Conservation (phyloP, 92 coral and sea anemone species). For the Siderastrea siderea region DNA sequence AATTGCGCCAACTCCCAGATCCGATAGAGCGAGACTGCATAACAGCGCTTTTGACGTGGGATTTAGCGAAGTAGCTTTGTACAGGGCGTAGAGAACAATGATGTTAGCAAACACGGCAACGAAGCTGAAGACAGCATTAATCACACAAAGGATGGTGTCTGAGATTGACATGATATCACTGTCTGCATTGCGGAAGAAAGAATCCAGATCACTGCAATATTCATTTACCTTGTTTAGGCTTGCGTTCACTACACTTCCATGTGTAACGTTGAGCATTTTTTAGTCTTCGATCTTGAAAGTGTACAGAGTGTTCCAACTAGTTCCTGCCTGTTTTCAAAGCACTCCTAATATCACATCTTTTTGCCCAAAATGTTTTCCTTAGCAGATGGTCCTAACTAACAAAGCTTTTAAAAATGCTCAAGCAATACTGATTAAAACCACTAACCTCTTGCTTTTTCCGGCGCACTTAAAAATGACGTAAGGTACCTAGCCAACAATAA, state of each 20-base stretch:
- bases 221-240: conserved; percentile 4
- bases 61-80: conserved; percentile 60
- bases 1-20: conserved; percentile 66
- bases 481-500: not conserved
- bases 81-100: conserved; percentile 49
- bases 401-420: not conserved
- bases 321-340: not conserved
- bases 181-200: conserved; percentile 36
- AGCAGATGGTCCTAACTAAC: not conserved
- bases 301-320: not conserved
- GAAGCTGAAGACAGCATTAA: conserved; percentile 53
- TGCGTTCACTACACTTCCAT: not conserved
- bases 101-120: conserved; percentile 54
- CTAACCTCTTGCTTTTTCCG: not conserved
- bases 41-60: conserved; percentile 58
- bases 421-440: not conserved
- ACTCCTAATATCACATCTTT: not conserved
- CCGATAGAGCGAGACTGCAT: conserved; percentile 69
- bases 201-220: conserved; percentile 22
- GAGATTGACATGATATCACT: not conserved
- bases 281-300: no score
- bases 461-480: conserved; percentile 10
- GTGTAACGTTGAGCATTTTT: conserved; percentile 4
- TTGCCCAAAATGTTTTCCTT: not conserved
- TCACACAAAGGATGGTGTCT: conserved; percentile 45